These are phyloP conservation scores for Solenodon paradoxus DNA, from an alignment of 2,113 vertebrate genomes.

Conservation along the genomic window DNA sequence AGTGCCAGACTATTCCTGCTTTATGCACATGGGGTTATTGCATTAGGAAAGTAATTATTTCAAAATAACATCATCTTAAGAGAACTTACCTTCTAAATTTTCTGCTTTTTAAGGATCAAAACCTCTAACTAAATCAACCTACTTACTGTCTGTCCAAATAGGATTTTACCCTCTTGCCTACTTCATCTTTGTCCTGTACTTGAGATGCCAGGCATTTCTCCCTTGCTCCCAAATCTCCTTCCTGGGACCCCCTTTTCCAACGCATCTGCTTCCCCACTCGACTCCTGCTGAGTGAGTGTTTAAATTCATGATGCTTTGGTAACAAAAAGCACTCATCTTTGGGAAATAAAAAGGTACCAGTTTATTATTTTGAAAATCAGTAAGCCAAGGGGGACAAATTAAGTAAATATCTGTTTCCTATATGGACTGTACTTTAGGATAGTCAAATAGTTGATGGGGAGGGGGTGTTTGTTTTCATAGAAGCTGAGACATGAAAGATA, in stretches of 20 bases:
- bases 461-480: not conserved
- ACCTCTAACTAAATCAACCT: not conserved
- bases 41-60: slow-evolving; percentile 59
- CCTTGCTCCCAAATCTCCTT: not conserved
- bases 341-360: not conserved
- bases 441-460: not conserved
- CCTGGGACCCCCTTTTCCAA: not conserved
- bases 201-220: not conserved
- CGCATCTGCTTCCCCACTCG: not conserved
- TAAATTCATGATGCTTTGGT: not conserved
- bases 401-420: not conserved
- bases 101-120: not conserved
- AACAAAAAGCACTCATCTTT: not conserved
- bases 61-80: not conserved
- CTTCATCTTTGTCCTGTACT: not conserved
- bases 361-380: slow-evolving; percentile 11
- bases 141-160: not conserved
- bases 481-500: not conserved
- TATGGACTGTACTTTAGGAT: not conserved
- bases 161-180: not conserved
- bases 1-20: slow-evolving; percentile 59
- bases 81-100: not conserved
- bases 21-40: slow-evolving; percentile 34
- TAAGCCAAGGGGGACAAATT: not conserved
- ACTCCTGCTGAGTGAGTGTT: not conserved